A percentile compares a stretch with the other conserved stretches of the same genome.
Conservation (phyloP, 1,140 invertebrate genomes). For the silkworm (Bombyx mori) region ASM3026992v2 NC_085131.1:4189501-4190000, state of each 20-base stretch:
- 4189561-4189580: no score
- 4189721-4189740: not conserved
- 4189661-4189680: no score
- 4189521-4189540: no score
- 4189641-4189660: no score
- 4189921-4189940: constrained; percentile 80
- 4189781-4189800: constrained; percentile 89
- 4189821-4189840: constrained; percentile 62
- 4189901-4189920: constrained; percentile 86
- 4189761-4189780: constrained; percentile 78
- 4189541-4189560: no score
- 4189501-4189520: no score
- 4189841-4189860: constrained; percentile 82
- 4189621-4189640: no score
- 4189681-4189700: no score
- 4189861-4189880: constrained; percentile 94
- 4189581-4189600: no score
- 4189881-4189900: constrained; percentile 84
- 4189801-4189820: constrained; percentile 83
- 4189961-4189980: constrained; percentile 39
- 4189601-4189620: no score
- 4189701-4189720: no score
- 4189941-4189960: constrained; percentile 83
- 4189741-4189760: constrained; percentile 64
- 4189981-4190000: no score